Evolutionary conservation across 2,888 invertebrate genomes (phyloP), one percentile per base, ranked within the genome.

Genomic region (Leptinotarsa juncta): DNA sequence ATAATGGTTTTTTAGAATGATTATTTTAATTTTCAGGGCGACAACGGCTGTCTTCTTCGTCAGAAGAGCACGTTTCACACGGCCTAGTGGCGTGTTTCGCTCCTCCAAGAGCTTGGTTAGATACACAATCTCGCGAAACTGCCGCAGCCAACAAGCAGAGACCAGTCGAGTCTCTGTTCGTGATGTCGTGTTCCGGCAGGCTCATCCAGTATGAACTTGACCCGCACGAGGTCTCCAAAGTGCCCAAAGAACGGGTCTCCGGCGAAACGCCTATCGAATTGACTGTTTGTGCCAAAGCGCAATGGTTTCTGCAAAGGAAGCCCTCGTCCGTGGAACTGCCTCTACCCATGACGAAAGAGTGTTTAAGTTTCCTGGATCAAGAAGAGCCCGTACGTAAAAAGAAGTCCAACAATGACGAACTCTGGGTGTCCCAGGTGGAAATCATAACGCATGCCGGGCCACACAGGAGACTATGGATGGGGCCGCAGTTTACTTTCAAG

Each of bases 401-500:
- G 69, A 71, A 83, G 84, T 74, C 85, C 77, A 78, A 83, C 82
- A 90, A 91, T 73, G 94, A 95, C 85, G 97, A 97, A 87, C 93
- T 95, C 76, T 98, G 98, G 98, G 89, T 97, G 81, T 95, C 97
- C 72, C 97, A 98, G 90, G 98, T 99, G 71, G 99, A 99, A 90
- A 98, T 98, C 77, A 94, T 96, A 81, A 98, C 98, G 4, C 98
- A 99, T 89, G 95, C 96, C 4, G 98, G 98, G 20, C 99, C 99
- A 12, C 97, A 97, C 87, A 92, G 96, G 65, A 91, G 97, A 26
- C 91, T 99, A 32, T 99, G 99, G 99, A 98, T 99, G 97, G 99
- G 99, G 14, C 99, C 99, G n/a, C 99, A 99, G 89, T 99, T 99
- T 88, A 94, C 96, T 48, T 99, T 99, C 89, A 98, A 97, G 89